Conservation (phyloP, 2,888 invertebrate genomes). For the Lepeophtheirus nordmannii region DNA sequence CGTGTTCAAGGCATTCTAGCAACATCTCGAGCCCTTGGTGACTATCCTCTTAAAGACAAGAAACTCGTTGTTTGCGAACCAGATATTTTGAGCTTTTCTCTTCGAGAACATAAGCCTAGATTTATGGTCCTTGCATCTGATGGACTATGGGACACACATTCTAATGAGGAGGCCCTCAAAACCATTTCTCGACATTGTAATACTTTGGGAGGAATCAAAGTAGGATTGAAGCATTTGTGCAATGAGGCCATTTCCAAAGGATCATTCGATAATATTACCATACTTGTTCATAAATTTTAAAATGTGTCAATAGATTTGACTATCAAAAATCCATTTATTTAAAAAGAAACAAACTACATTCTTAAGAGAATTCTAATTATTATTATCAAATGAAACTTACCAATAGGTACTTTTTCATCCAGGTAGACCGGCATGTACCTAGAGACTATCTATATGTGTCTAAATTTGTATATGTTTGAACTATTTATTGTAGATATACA, state of each 20-base stretch:
- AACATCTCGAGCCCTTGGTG: constrained; percentile 82
- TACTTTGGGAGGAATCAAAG: constrained; percentile 51
- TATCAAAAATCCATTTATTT: too few relatives aligned
- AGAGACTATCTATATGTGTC: too few relatives aligned
- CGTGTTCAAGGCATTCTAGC: constrained; percentile 85
- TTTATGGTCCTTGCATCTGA: constrained; percentile 86
- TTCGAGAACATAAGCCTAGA: constrained; percentile 57
- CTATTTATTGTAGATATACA: too few relatives aligned
- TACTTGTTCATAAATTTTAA: constrained; percentile 64
- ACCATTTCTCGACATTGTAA: constrained; percentile 68
- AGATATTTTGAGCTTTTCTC: constrained; percentile 77
- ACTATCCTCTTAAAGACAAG: constrained; percentile 83
- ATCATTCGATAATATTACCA: constrained; percentile 87
- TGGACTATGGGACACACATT: constrained; percentile 90
- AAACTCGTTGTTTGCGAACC: constrained; percentile 88
- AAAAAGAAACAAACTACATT: neutral
- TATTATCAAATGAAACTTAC: too few relatives aligned
- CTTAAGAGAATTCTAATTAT: too few relatives aligned
- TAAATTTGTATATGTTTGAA: too few relatives aligned
- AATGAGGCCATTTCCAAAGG: constrained; percentile 79
- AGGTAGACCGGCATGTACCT: too few relatives aligned
- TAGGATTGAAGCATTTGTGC: constrained; percentile 77
- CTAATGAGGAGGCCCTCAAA: constrained; percentile 81
- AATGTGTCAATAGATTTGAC: neutral
- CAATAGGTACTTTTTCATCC: too few relatives aligned